These are phyloP conservation scores for Ardeotis arabs DNA, from an alignment of 2,113 vertebrate species.

Conservation along the genomic window DNA sequence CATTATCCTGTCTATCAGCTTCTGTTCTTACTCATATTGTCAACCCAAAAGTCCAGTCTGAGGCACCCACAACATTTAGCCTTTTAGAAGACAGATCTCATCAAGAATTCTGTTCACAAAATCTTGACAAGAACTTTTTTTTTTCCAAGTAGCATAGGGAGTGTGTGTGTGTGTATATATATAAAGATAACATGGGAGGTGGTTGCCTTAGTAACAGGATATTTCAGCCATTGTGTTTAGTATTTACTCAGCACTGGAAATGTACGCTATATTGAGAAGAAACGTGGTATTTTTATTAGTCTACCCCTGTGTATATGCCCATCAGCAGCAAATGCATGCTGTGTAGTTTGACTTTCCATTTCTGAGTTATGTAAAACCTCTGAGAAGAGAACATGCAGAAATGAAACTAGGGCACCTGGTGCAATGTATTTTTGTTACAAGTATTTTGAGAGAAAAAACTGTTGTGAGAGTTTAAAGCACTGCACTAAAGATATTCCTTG, in stretches of 20 bases:
- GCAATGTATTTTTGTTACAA: slow-evolving; percentile 48
- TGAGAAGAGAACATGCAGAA: slow-evolving; percentile 34
- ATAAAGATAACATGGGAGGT: not conserved
- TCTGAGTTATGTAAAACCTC: slow-evolving; percentile 45
- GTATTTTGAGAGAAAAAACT: slow-evolving; percentile 9
- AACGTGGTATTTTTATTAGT: slow-evolving; percentile 23
- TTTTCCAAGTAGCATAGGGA: not conserved
- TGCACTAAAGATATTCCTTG: not conserved
- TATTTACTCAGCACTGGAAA: slow-evolving; percentile 47
- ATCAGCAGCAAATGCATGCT: not conserved
- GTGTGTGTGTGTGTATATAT: not conserved
- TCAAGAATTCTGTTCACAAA: not conserved
- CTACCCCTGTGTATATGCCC: not conserved
- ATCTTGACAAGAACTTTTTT: not conserved
- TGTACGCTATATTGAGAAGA: not conserved
- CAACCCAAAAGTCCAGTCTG: not conserved
- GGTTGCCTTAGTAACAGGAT: slow-evolving; percentile 51
- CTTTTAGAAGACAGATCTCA: not conserved
- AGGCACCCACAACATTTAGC: not conserved
- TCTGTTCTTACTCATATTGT: not conserved
- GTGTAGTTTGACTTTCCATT: slow-evolving; percentile 33
- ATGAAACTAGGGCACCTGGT: slow-evolving; percentile 55
- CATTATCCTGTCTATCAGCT: not conserved
- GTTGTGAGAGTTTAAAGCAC: slow-evolving; percentile 3
- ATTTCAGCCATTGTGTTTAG: slow-evolving; percentile 19